Evolutionary conservation across 2,888 invertebrate genomes (phyloP).

Genomic region (Rambutsinella grinnellia): DNA sequence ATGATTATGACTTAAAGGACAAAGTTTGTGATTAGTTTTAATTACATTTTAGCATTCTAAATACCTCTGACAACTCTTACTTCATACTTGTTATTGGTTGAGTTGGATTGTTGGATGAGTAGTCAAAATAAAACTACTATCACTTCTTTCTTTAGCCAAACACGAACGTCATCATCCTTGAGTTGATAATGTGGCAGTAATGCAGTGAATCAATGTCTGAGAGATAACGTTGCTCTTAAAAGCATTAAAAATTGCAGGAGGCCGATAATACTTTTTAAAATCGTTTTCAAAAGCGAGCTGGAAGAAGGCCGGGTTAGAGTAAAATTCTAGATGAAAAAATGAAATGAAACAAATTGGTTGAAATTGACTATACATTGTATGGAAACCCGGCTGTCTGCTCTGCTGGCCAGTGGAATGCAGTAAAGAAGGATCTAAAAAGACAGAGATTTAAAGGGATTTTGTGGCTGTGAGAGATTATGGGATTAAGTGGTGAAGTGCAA

Average conservation of each 20-base stretch:
- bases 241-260: slow-evolving; percentile 52
- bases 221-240: slow-evolving; percentile 33
- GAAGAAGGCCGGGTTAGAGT: too few species aligned
- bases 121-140: too few species aligned
- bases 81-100: too few species aligned
- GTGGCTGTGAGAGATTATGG: slow-evolving; percentile 26
- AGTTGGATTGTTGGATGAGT: too few species aligned
- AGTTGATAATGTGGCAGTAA: slow-evolving; percentile 12
- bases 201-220: slow-evolving; percentile 52
- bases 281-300: slow-evolving; percentile 5
- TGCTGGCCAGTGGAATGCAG: neutral
- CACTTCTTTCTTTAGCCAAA: too few species aligned
- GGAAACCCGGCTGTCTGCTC: neutral
- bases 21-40: neutral
- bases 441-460: neutral
- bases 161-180: slow-evolving; percentile 19
- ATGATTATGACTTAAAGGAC: neutral
- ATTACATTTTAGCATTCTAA: neutral
- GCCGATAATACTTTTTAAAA: slow-evolving; percentile 43
- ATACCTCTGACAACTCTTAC: too few species aligned
- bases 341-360: neutral
- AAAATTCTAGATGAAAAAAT: too few species aligned
- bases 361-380: neutral
- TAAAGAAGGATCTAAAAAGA: neutral
- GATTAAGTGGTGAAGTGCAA: slow-evolving; percentile 55